Base-by-base conservation (phyloP, 2,797 vertebrate genomes). In the Pyrocephalus nanus region DNA sequence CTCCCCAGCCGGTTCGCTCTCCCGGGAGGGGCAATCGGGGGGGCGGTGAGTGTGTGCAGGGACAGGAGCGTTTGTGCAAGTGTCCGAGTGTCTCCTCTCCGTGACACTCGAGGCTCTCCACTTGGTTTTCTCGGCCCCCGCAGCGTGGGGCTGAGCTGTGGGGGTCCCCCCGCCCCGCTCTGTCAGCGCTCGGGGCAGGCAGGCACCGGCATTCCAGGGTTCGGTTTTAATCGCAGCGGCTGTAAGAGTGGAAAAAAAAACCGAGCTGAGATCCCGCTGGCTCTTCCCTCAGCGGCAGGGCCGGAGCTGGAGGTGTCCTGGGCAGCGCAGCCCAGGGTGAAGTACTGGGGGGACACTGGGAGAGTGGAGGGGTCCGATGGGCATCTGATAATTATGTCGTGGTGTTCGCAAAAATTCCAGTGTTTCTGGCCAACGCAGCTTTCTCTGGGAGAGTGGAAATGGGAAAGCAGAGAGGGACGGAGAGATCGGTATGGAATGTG, bases 261-360 rank as follows among this genome's bases (percentile, higher is more conserved):
- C 8, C 3, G 0, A 2, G 0, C 30, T 40, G 75, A 60, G 64
- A n/a, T 36, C 15, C 13, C 15, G 3, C 15, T 8, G 5, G 75
- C n/a, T 5, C 47, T 45, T 6, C 6, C 3, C 20, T 34, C 11
- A 2, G 40, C 26, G 11, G 12, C 34, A 4, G n/a, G 27, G 77
- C 43, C 2, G 43, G 22, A 29, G 61, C 25, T 30, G n/a, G 61
- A 5, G 4, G 16, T 20, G 58, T 23, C 32, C 69, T 18, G 27
- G 26, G 25, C 38, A 55, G 61, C 1, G 5, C 45, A 69, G 65
- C 34, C 51, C 16, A 20, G 71, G 23, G 1, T 9, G 65, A 43
- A n/a, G 50, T 9, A 2, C 2, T 17, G 12, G 9, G 38, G 34
- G 16, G 45, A 8, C 30, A 29, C 22, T 15, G 15, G 6, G 23